Evolutionary conservation across 1,140 invertebrate genomes (phyloP).

Genomic region (Drosophila novamexicana): DNA sequence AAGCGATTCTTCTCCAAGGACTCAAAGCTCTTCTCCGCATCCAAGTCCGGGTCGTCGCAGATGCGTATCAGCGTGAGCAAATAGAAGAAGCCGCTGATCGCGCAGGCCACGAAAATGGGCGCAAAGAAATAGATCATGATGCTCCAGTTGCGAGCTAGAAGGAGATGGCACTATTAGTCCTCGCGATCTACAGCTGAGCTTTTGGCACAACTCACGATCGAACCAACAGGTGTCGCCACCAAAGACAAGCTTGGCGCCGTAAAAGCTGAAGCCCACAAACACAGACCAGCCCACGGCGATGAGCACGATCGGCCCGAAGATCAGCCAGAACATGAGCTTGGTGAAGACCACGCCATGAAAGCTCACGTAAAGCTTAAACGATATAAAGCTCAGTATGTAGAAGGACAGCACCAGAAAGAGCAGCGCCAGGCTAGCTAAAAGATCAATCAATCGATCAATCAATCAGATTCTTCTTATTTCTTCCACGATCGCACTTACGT

Average conservation of each 20-base stretch:
- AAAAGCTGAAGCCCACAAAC: slow-evolving; percentile 61
- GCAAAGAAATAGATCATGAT: slow-evolving; percentile 75
- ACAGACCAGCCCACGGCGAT: slow-evolving; percentile 71
- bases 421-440: slow-evolving; percentile 61
- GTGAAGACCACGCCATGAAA: slow-evolving; percentile 76
- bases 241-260: slow-evolving; percentile 57
- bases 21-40: slow-evolving; percentile 63
- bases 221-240: slow-evolving; percentile 80
- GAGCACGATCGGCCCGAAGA: slow-evolving; percentile 66
- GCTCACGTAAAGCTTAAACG: slow-evolving; percentile 76
- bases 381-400: slow-evolving; percentile 75
- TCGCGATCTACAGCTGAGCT: not conserved
- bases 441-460: slow-evolving; percentile 11
- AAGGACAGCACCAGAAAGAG: slow-evolving; percentile 73
- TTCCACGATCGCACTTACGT: slow-evolving; percentile 47
- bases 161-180: not conserved
- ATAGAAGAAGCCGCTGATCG: slow-evolving; percentile 70
- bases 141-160: slow-evolving; percentile 70
- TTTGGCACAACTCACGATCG: slow-evolving; percentile 63
- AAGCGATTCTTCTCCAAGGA: slow-evolving; percentile 69
- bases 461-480: not conserved
- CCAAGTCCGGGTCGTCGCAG: slow-evolving; percentile 53
- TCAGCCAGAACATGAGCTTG: slow-evolving; percentile 79
- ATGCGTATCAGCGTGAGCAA: slow-evolving; percentile 68
- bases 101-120: slow-evolving; percentile 69